These are phyloP conservation scores for Oscheius sp. DNA, from an alignment of 2,888 invertebrate species.

Conservation along the genomic window DNA sequence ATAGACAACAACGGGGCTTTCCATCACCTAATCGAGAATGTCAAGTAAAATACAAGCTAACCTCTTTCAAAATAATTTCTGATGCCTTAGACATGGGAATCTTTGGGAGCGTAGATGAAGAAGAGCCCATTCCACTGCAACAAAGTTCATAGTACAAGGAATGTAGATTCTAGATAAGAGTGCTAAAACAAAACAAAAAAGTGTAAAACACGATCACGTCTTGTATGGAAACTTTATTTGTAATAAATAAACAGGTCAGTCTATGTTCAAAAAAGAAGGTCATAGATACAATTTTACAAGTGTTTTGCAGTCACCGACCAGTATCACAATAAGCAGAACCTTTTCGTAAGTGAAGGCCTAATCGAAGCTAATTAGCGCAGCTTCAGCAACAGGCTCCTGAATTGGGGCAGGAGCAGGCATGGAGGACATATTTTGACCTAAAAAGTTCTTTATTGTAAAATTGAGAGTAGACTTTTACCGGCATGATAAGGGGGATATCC, in stretches of 20 bases:
- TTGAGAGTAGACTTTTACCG: background rate
- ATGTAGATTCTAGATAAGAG: background rate
- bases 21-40: constrained; percentile 20
- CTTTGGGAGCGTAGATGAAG: constrained; percentile 32
- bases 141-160: background rate
- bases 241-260: background rate
- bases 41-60: no score
- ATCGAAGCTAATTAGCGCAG: constrained; percentile 28
- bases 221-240: background rate
- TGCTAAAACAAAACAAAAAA: background rate
- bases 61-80: constrained; percentile 36
- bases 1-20: constrained; percentile 61
- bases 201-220: background rate
- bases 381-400: background rate
- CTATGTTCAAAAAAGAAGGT: background rate
- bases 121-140: constrained; percentile 34
- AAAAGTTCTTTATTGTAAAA: background rate
- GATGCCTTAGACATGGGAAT: constrained; percentile 36
- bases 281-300: constrained; percentile 1
- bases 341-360: background rate
- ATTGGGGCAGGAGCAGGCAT: background rate
- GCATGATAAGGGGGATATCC: constrained; percentile 1
- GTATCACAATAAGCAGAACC: constrained; percentile 10
- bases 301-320: constrained; percentile 10
- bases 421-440: background rate